Base-by-base conservation (phyloP, 2,888 invertebrate genomes). In the Ornithoptera alexandrae region DNA sequence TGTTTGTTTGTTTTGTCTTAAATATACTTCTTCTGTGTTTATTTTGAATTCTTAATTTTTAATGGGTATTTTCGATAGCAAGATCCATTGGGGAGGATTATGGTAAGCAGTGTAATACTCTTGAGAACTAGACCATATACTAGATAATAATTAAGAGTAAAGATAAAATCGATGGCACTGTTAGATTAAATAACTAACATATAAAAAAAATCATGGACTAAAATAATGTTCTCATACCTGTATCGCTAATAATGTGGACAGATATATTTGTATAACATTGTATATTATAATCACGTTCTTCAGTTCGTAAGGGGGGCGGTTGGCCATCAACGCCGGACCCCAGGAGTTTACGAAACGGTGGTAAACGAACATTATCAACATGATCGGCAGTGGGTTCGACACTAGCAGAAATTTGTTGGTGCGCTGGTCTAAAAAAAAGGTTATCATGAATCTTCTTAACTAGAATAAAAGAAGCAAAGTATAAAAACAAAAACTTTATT, bases 291-390 rank as follows among this genome's bases (percentile, higher is more conserved):
- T 90, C 10, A 94, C 70, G 62, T 85, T 92, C 76, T 95, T 93
- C 36, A 96, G 81, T 24, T 95, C 90, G 78, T 93, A 94, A 0
- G 96, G 94, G 63, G 92, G 89, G 8, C 95, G 86, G 75, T 94
- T 90, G 71, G 92, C 92, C 96, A 96, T 96, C 65, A 94, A 86
- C 39, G 90, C 88, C 0, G 95, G 96, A 0, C 96, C 95, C 84
- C 94, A 89, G 60, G 92, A 84, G 12, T 90, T 89, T 18, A 94
- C 93, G 74, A 94, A 93, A 63, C 93, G 91, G 72, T 94, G 88
- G 81, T 95, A 95, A 22, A 89, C 64, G 68, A 87, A 86, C 81
- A 93, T 78, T 67, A 94, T 90, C 0, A 84, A 53, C n/a, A 86
- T 18, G 74, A 90, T 80, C 68, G 93, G 88, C 76, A 92, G 67